Percentiles rank a stretch among this genome's conserved stretches.
Conservation (phyloP, 2,888 invertebrate genomes). For the Stratiomys singularior region DNA sequence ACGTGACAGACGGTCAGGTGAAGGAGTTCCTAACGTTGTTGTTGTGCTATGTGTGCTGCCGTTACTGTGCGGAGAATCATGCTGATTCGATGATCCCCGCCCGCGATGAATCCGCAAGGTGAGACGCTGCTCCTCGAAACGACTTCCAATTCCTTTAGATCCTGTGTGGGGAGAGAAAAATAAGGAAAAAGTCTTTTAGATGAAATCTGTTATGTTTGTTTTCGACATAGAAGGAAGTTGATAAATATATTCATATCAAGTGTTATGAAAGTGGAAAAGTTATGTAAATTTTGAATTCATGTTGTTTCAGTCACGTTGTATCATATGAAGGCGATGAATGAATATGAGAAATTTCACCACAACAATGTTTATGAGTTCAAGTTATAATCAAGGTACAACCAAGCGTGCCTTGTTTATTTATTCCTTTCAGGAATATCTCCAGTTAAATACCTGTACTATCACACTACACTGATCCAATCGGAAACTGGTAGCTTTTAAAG, state of each 20-base stretch:
- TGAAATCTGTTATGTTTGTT: not conserved
- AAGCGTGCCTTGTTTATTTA: too few relatives aligned
- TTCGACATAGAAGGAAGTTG: not conserved
- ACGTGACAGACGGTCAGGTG: conserved; percentile 71
- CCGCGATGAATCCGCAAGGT: conserved; percentile 93
- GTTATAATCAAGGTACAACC: too few relatives aligned
- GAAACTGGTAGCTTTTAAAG: too few relatives aligned
- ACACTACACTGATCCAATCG: too few relatives aligned
- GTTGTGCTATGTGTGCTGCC: conserved; percentile 77
- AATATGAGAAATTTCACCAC: too few relatives aligned
- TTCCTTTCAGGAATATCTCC: too few relatives aligned
- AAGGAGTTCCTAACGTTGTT: conserved; percentile 73
- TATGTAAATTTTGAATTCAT: not conserved
- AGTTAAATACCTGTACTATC: too few relatives aligned
- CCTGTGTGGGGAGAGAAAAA: conserved; percentile 61
- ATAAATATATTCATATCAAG: not conserved
- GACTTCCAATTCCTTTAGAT: conserved; percentile 74
- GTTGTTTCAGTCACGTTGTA: not conserved
- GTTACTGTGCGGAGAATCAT: conserved; percentile 74
- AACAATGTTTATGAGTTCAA: not conserved
- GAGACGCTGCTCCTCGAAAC: conserved; percentile 90
- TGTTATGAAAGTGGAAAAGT: not conserved
- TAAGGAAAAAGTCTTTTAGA: not conserved
- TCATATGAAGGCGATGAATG: not conserved
- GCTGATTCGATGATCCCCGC: conserved; percentile 73